Conservation (phyloP, 2,797 vertebrate genomes). For the Acipenser oxyrinchus region DNA sequence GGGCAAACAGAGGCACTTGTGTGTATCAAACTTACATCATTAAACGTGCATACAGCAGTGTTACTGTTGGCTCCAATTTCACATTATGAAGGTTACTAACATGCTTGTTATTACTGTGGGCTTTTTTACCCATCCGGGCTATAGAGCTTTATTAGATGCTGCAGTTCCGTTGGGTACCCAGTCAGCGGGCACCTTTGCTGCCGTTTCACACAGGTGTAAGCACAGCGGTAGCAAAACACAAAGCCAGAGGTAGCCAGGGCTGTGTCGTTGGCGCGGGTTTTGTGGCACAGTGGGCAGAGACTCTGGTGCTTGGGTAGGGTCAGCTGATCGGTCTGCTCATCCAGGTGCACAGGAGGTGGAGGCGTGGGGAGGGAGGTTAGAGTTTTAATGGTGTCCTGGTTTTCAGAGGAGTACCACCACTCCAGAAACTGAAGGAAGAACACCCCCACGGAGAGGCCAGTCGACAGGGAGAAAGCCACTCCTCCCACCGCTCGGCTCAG, state of each 20-base stretch:
- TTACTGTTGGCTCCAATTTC: too few species aligned
- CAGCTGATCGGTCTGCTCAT: slow-evolving; percentile 24
- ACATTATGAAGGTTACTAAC: too few species aligned
- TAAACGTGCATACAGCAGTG: too few species aligned
- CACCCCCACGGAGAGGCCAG: slow-evolving; percentile 74
- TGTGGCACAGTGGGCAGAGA: slow-evolving; percentile 73
- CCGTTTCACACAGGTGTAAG: slow-evolving; percentile 68
- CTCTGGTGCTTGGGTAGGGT: slow-evolving; percentile 48
- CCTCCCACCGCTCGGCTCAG: slow-evolving; percentile 52
- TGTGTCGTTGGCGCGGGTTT: slow-evolving; percentile 67
- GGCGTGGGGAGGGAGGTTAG: slow-evolving; percentile 74
- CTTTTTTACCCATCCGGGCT: slow-evolving; percentile 59
- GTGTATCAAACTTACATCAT: too few species aligned
- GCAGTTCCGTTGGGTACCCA: slow-evolving; percentile 74
- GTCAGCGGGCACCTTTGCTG: slow-evolving; percentile 79
- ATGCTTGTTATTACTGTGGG: too few species aligned
- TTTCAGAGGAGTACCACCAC: slow-evolving; percentile 93
- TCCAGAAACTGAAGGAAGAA: slow-evolving; percentile 98
- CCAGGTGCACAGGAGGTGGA: slow-evolving; percentile 79
- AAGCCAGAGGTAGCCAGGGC: slow-evolving; percentile 85
- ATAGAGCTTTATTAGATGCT: slow-evolving; percentile 90
- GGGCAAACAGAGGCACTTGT: too few species aligned
- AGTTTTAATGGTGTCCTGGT: slow-evolving; percentile 71
- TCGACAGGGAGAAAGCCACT: slow-evolving; percentile 73
- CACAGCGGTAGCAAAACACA: slow-evolving; percentile 88